phyloP scores from a whole-genome alignment of 1,140 invertebrate species.

The Periplaneta americana region DNA sequence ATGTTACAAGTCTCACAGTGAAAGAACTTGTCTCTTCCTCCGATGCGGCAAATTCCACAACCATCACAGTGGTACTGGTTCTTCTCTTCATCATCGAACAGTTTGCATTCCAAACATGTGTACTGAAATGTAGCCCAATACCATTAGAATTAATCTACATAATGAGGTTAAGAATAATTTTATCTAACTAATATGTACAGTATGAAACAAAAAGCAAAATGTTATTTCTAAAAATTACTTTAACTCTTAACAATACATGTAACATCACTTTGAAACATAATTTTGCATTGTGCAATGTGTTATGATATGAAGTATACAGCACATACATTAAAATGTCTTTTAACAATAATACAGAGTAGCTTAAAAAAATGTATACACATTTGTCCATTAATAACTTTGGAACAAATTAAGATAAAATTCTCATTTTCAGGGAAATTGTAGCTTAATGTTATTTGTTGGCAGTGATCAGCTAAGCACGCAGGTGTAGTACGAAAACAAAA shows the following conservation, averaged over 20 bases:
- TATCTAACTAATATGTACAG: neutral
- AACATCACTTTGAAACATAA: neutral
- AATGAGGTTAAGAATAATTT: conserved; percentile 1
- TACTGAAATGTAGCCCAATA: no score
- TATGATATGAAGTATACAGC: no score
- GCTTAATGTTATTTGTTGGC: no score
- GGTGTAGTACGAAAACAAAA: no score
- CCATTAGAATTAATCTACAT: conserved; percentile 23
- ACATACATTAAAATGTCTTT: no score
- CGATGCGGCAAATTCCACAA: conserved; percentile 83
- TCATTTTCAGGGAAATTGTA: no score
- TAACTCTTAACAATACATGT: neutral
- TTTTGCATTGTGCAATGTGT: no score
- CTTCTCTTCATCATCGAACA: conserved; percentile 87
- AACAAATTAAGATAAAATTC: no score
- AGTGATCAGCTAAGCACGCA: no score
- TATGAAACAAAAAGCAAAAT: neutral
- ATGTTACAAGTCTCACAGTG: conserved; percentile 84
- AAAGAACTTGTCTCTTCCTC: conserved; percentile 78
- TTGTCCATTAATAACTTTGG: no score
- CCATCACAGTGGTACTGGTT: conserved; percentile 84
- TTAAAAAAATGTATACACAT: no score
- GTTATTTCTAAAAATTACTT: neutral
- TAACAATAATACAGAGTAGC: no score
- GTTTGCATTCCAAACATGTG: conserved; percentile 77